A percentile compares a stretch with the other conserved stretches of the same genome.
phyloP scores from a whole-genome alignment of 2,113 vertebrate genomes.

The Hemiscyllium ocellatum region DNA sequence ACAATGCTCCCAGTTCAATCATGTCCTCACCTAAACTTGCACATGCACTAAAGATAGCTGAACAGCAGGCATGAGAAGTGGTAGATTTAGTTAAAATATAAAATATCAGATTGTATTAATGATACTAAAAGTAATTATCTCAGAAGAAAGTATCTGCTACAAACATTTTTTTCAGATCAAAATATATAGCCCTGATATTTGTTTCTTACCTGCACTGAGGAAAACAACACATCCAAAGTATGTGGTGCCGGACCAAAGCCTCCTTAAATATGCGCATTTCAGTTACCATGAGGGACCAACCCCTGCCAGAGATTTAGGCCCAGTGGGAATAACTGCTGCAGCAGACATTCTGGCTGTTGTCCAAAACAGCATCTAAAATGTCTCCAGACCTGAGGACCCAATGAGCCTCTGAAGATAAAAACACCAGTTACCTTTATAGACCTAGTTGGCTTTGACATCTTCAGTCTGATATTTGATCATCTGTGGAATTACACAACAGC shows the following conservation, averaged over 20 bases:
- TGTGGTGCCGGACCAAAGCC: neutral
- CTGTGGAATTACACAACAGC: no score
- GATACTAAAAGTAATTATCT: neutral
- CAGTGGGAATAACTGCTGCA: neutral
- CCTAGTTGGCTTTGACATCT: neutral
- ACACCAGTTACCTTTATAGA: neutral
- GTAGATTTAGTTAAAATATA: neutral
- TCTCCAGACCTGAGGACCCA: neutral
- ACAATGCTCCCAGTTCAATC: neutral
- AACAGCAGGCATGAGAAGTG: neutral
- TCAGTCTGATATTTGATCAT: neutral
- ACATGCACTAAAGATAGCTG: neutral
- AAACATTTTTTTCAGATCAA: neutral
- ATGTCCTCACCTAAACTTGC: neutral
- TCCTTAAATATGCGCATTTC: neutral
- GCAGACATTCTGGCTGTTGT: neutral
- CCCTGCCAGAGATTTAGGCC: neutral
- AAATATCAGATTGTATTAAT: neutral
- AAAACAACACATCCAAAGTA: neutral
- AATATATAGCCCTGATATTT: neutral
- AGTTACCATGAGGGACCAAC: neutral
- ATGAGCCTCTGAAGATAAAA: neutral
- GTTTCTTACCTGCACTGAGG: neutral
- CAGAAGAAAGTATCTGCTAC: neutral
- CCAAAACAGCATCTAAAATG: neutral